Base-by-base conservation (phyloP, 1,140 invertebrate genomes). In the Homalodisca vitripennis region DNA sequence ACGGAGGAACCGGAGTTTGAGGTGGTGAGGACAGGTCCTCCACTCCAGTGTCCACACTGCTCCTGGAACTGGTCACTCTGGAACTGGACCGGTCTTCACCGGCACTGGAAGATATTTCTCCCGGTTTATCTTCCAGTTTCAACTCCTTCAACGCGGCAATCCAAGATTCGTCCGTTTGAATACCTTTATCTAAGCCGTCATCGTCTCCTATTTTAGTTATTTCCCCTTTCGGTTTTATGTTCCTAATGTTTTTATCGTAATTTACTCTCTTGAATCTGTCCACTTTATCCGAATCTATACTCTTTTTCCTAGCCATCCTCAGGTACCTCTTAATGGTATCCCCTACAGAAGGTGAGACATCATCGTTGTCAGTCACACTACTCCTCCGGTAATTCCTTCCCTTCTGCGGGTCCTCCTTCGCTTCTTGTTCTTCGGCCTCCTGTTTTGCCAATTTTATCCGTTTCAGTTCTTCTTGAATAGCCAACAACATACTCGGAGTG, bases 181-280 rank as follows among this genome's bases (percentile, higher is more conserved):
- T 86, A 12, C 89, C 89, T 71, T 91, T 92, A 72, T 83, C 85
- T 20, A 87, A 82, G 0, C 86, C 89, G 67, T 91, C 88, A 72
- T 87, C 85, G 66, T 91, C 88, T 24, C 89, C 87, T 0, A 88
- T 86, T 34, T 87, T 88, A 1, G 87, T 87, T 1, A 87, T 89
- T 77, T 89, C 88, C 0, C 87, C 86, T 73, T 91, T 92, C 0
- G 91, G 86, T 74, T 91, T 93, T 26, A 94, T 94, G 70, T 93
- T 92, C 1, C 92, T 78, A 32, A 94, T 81, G 74, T 92, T 93
- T 34, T 89, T 84, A 74, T 95, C 93, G 74, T 95, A 95, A 74
- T 95, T 95, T 0, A 95, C 92, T 0, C 92, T 85, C 75, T 93
- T 93, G 74, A 94, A 95, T 20, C 89, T 84, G 75, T 92, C 92